Evolutionary conservation across 2,888 invertebrate species (phyloP).

Genomic region (Brassicogethes aeneus): DNA sequence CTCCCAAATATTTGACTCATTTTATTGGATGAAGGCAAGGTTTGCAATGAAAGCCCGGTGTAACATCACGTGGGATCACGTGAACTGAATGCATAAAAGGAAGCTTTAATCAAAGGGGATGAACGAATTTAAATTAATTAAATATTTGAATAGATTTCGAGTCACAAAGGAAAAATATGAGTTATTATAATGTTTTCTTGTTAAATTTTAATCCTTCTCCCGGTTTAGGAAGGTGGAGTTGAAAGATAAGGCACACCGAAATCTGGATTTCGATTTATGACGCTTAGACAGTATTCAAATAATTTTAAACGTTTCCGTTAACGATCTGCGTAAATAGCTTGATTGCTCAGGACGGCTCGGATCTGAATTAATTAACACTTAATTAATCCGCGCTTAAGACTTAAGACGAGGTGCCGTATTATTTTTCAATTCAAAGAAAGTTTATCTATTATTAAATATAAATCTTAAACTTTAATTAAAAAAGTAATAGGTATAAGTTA

Average conservation of each 20-base stretch:
- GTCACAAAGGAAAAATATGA: slow-evolving; percentile 23
- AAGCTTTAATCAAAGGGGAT: slow-evolving; percentile 22
- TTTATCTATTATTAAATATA: too few species aligned
- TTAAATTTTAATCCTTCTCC: slow-evolving; percentile 20
- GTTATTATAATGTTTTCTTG: slow-evolving; percentile 25
- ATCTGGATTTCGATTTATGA: slow-evolving; percentile 5
- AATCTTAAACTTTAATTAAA: too few species aligned
- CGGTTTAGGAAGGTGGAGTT: slow-evolving; percentile 14
- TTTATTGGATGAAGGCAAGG: slow-evolving; percentile 9
- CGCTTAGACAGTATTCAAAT: slow-evolving; percentile 5
- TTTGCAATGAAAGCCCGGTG: slow-evolving; percentile 11
- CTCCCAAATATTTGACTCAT: neutral
- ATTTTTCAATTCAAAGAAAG: too few species aligned
- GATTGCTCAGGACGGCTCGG: neutral
- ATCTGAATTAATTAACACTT: neutral
- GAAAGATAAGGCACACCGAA: slow-evolving; percentile 18
- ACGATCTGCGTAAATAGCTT: neutral
- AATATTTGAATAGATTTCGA: slow-evolving; percentile 23
- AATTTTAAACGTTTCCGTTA: slow-evolving; percentile 2
- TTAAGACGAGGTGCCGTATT: too few species aligned
- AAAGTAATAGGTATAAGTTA: too few species aligned
- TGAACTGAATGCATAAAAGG: slow-evolving; percentile 22
- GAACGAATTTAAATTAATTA: slow-evolving; percentile 26
- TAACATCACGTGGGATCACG: slow-evolving; percentile 18
- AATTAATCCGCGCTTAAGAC: neutral